These are phyloP conservation scores for Vanessa cardui DNA, from an alignment of 2,888 invertebrate genomes.

Conservation along the genomic window DNA sequence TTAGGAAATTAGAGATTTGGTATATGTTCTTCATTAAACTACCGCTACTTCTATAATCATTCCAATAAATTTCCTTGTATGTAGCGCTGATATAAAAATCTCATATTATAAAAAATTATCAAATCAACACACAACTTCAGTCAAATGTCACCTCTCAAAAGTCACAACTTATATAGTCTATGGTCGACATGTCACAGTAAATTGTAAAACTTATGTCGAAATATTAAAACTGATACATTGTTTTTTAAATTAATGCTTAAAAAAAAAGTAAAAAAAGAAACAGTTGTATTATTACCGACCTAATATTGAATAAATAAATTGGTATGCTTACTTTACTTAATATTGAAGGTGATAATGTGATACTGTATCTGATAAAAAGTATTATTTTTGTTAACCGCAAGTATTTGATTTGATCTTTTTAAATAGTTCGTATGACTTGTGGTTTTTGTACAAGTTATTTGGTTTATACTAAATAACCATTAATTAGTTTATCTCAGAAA, in stretches of 20 bases:
- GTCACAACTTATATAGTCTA: too few relatives aligned
- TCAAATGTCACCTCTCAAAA: too few relatives aligned
- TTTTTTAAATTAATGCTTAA: too few relatives aligned
- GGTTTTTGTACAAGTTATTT: background rate
- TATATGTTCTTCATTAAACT: too few relatives aligned
- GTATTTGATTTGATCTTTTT: background rate
- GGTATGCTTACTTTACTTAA: slow-evolving; percentile 4
- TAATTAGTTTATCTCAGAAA: background rate
- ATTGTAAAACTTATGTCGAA: background rate
- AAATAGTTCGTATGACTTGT: too few relatives aligned
- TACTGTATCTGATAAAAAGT: background rate
- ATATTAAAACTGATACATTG: background rate
- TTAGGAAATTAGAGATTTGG: too few relatives aligned
- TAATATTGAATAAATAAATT: background rate
- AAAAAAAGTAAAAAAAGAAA: background rate
- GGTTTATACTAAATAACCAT: background rate
- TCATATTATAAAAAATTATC: too few relatives aligned
- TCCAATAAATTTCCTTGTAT: too few relatives aligned
- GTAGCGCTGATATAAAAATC: too few relatives aligned
- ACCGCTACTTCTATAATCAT: too few relatives aligned
- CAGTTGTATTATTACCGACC: background rate
- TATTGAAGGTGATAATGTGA: background rate
- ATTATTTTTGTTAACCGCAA: background rate
- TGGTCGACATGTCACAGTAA: too few relatives aligned
- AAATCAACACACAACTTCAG: too few relatives aligned